phyloP scores from a whole-genome alignment of 1,140 invertebrate species.

The Procambarus clarkii region DNA sequence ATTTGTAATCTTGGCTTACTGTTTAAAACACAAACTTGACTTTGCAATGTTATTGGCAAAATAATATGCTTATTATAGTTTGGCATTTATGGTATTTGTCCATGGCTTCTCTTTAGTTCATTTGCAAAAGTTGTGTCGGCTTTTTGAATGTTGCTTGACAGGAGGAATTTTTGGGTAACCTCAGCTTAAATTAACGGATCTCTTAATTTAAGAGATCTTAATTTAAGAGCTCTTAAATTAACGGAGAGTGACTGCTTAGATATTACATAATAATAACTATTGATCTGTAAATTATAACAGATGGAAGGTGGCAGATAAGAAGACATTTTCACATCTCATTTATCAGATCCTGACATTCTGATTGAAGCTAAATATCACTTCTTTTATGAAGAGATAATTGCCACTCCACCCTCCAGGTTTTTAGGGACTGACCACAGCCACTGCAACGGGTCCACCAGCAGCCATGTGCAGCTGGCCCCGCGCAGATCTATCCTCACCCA shows the following conservation, averaged over 20 bases:
- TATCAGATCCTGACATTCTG: conserved; percentile 4
- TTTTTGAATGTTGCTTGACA: not conserved
- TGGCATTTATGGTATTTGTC: no score
- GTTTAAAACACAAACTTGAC: no score
- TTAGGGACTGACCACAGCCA: conserved; percentile 79
- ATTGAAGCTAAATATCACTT: conserved; percentile 14
- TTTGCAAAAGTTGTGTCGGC: not conserved
- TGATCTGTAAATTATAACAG: not conserved
- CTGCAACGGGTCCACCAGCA: conserved; percentile 81
- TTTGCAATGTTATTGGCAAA: no score
- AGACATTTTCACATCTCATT: conserved; percentile 24
- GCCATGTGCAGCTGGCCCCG: conserved; percentile 61
- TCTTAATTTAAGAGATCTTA: no score
- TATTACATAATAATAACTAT: not conserved
- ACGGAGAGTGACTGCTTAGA: not conserved
- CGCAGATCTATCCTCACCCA: conserved; percentile 75
- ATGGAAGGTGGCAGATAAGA: conserved; percentile 7
- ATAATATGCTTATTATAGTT: no score
- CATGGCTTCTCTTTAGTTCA: not conserved
- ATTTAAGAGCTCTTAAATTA: no score
- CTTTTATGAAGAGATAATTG: conserved; percentile 31
- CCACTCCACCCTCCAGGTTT: conserved; percentile 76
- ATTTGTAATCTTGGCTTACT: no score
- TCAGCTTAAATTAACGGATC: not conserved
- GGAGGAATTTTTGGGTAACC: not conserved